A percentile compares a stretch with the other conserved stretches of the same genome.
phyloP scores from a whole-genome alignment of 1,140 invertebrate genomes.

The Euglossa dilemma region DNA sequence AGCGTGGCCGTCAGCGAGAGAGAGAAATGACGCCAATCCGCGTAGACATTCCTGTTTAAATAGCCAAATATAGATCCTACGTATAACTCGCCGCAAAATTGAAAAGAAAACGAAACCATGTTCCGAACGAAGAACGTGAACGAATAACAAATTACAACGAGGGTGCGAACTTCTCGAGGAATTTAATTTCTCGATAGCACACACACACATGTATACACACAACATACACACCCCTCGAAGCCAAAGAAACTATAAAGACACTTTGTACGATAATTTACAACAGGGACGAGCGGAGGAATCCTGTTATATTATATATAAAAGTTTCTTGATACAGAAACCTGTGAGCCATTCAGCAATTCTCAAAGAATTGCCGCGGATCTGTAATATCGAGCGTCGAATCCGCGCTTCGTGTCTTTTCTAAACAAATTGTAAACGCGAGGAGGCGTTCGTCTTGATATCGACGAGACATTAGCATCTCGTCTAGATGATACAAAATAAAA shows the following conservation, averaged over 20 bases:
- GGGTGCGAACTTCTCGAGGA: neutral
- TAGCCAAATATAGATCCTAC: conserved; percentile 28
- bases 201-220: no score
- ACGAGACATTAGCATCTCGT: neutral
- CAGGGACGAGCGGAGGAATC: no score
- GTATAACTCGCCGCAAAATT: conserved; percentile 14
- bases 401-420: conserved; percentile 4
- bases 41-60: conserved; percentile 38
- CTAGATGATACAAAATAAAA: neutral
- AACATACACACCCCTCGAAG: neutral
- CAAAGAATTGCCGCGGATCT: neutral
- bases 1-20: neutral
- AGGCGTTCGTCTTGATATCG: neutral
- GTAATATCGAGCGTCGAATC: conserved; percentile 1
- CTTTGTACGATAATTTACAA: conserved; percentile 10
- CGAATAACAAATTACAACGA: neutral
- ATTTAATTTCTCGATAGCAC: neutral
- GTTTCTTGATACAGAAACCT: neutral
- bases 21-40: neutral
- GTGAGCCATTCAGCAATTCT: neutral
- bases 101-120: neutral
- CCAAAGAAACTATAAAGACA: conserved; percentile 5
- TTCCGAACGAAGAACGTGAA: neutral
- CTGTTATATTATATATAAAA: neutral
- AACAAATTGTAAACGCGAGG: neutral